phyloP scores from a whole-genome alignment of 2,888 invertebrate genomes.

The Cyrtodaria siliqua region DNA sequence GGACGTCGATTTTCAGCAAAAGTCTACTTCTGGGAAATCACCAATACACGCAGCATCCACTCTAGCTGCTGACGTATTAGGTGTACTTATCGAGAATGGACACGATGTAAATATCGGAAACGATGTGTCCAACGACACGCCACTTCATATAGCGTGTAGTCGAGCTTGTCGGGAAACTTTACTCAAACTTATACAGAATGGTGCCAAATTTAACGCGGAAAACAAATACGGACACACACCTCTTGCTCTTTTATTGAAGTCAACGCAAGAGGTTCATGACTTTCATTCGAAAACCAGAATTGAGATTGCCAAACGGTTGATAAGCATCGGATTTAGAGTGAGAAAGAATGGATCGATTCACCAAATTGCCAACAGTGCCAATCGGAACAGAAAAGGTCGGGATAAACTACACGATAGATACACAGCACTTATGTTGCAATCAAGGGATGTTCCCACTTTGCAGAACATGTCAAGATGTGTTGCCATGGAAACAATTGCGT shows the following conservation, averaged over 20 bases:
- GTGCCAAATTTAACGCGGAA: slow-evolving; percentile 65
- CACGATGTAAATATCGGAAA: slow-evolving; percentile 71
- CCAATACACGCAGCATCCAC: slow-evolving; percentile 69
- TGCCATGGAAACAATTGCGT: slow-evolving; percentile 42
- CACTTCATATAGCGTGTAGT: slow-evolving; percentile 72
- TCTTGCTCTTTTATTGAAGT: slow-evolving; percentile 66
- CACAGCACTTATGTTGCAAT: slow-evolving; percentile 27
- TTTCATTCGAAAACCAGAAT: slow-evolving; percentile 69
- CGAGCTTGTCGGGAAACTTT: slow-evolving; percentile 57
- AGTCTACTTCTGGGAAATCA: slow-evolving; percentile 60
- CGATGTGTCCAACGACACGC: slow-evolving; percentile 65
- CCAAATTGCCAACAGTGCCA: not conserved
- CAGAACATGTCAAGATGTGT: slow-evolving; percentile 62
- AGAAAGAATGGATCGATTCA: not conserved
- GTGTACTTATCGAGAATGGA: slow-evolving; percentile 57
- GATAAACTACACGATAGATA: slow-evolving; percentile 58
- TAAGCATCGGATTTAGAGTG: slow-evolving; percentile 63
- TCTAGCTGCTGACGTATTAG: slow-evolving; percentile 54
- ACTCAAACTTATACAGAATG: slow-evolving; percentile 60
- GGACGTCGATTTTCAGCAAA: slow-evolving; percentile 49
- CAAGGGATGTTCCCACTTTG: slow-evolving; percentile 43
- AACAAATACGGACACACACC: slow-evolving; percentile 70
- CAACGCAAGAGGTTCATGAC: slow-evolving; percentile 52
- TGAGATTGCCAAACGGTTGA: slow-evolving; percentile 60
- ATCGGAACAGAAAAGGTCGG: slow-evolving; percentile 27